phyloP scores from a whole-genome alignment of 2,797 vertebrate genomes.

The Fringilla coelebs region DNA sequence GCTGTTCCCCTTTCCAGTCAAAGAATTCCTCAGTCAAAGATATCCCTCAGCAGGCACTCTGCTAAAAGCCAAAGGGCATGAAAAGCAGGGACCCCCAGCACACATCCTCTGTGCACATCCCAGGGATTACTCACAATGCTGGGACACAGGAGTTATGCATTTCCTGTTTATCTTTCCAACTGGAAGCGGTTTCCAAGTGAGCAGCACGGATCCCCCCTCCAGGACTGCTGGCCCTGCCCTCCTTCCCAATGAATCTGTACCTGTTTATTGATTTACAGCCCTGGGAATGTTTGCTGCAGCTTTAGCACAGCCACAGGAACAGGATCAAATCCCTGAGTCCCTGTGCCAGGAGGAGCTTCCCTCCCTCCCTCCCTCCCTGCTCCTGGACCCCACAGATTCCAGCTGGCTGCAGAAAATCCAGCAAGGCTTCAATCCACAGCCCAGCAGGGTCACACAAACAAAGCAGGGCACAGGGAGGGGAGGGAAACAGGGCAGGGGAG shows the following conservation, averaged over 20 bases:
- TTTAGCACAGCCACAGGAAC: neutral
- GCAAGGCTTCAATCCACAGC: neutral
- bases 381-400: neutral
- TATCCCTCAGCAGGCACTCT: neutral
- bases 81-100: neutral
- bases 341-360: neutral
- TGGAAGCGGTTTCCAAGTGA: slow-evolving; percentile 16
- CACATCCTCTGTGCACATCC: neutral
- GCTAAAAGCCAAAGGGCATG: neutral
- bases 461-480: neutral
- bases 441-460: neutral
- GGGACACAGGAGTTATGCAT: slow-evolving; percentile 1
- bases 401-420: neutral
- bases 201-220: neutral
- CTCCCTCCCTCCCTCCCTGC: neutral
- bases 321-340: neutral
- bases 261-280: neutral
- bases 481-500: neutral
- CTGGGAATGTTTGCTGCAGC: neutral
- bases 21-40: rapidly evolving
- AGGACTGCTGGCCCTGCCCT: neutral
- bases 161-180: slow-evolving; percentile 61
- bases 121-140: neutral
- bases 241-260: neutral
- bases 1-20: neutral